Conservation (phyloP, 2,797 vertebrate species). For the Argya squamiceps region DNA sequence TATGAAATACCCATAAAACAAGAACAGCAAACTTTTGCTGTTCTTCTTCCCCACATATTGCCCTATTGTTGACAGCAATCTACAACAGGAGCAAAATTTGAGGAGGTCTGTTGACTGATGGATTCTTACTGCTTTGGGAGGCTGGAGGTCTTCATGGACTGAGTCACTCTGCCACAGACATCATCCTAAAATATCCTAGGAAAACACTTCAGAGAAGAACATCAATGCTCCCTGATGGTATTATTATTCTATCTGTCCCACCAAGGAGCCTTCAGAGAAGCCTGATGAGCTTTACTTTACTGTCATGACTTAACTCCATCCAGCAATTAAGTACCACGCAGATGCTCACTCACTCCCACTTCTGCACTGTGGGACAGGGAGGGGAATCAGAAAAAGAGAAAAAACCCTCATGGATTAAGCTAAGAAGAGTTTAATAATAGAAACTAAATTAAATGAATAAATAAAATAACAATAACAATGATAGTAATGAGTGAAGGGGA, state of each 20-base stretch:
- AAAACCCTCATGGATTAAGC: neutral
- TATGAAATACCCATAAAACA: neutral
- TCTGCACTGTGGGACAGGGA: neutral
- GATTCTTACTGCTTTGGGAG: neutral
- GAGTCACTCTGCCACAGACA: neutral
- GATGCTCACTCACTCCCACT: neutral
- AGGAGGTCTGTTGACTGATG: neutral
- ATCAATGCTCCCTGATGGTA: neutral
- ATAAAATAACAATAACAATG: neutral
- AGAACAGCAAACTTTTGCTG: neutral
- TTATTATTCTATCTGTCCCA: neutral
- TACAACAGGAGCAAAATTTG: neutral
- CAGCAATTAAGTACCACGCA: neutral
- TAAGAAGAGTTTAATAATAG: neutral
- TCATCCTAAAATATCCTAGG: neutral
- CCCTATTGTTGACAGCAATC: neutral
- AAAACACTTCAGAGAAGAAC: neutral
- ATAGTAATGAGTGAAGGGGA: fast-evolving
- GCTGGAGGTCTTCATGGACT: neutral
- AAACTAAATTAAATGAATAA: neutral
- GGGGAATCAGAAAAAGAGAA: neutral
- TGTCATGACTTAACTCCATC: neutral
- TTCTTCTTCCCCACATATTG: neutral
- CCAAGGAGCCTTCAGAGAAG: fast-evolving
- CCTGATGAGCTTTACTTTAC: neutral